These are phyloP conservation scores for Limnephilus auricula DNA, from an alignment of 2,888 invertebrate genomes.

Conservation along the genomic window DNA sequence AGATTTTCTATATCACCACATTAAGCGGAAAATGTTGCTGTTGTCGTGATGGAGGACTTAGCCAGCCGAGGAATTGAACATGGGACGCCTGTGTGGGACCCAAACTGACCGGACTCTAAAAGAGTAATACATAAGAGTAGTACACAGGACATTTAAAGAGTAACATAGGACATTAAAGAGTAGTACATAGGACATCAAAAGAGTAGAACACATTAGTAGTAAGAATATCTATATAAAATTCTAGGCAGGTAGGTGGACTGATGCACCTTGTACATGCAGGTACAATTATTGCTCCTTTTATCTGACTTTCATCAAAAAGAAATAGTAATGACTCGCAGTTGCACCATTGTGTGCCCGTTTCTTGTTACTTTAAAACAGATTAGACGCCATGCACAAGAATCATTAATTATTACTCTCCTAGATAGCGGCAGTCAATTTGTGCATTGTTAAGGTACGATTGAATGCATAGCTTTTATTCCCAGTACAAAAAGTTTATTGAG, in stretches of 20 bases:
- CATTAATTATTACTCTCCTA: not conserved
- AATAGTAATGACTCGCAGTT: not conserved
- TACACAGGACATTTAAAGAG: too few relatives aligned
- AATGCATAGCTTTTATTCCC: not conserved
- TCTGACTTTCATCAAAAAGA: not conserved
- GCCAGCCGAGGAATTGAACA: too few relatives aligned
- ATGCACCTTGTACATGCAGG: not conserved
- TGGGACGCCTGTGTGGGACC: too few relatives aligned
- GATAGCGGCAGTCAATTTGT: not conserved
- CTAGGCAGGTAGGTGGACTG: not conserved
- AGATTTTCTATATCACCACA: too few relatives aligned
- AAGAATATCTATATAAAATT: too few relatives aligned
- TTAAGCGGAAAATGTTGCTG: too few relatives aligned
- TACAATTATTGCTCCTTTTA: not conserved
- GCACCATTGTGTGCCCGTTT: not conserved
- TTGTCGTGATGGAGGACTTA: too few relatives aligned
- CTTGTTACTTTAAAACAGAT: not conserved
- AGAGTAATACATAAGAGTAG: too few relatives aligned
- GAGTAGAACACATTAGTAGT: too few relatives aligned
- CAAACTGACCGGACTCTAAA: too few relatives aligned
- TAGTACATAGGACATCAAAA: too few relatives aligned
- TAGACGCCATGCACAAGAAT: not conserved
- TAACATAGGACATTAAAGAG: too few relatives aligned
- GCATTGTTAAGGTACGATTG: not conserved
- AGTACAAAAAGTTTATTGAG: not conserved